Percentiles rank a stretch among this genome's conserved stretches.
phyloP scores from a whole-genome alignment of 2,888 invertebrate species.

The Metellina segmentata region DNA sequence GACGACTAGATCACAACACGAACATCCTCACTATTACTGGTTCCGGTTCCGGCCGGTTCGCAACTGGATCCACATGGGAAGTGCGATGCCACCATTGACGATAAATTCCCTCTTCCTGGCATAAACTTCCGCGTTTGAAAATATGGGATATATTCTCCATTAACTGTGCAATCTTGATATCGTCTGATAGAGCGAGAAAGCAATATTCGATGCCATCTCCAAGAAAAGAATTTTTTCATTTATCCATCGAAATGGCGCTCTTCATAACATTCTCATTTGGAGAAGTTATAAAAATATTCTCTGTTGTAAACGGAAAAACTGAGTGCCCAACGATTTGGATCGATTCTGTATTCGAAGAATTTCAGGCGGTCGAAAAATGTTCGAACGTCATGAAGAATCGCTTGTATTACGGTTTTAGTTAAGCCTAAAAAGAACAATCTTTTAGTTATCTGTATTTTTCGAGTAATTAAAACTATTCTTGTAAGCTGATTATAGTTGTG shows the following conservation, averaged over 20 bases:
- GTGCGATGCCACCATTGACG: constrained; percentile 68
- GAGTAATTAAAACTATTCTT: too few relatives aligned
- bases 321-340: too few relatives aligned
- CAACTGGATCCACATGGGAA: constrained; percentile 71
- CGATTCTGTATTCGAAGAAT: too few relatives aligned
- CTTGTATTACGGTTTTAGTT: too few relatives aligned
- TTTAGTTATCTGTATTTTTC: too few relatives aligned
- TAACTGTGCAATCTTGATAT: background rate
- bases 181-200: background rate
- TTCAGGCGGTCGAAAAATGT: too few relatives aligned
- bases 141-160: background rate
- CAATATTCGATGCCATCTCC: background rate
- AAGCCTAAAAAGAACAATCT: too few relatives aligned
- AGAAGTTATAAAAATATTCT: background rate
- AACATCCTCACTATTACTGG: constrained; percentile 43
- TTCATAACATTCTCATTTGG: background rate
- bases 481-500: too few relatives aligned
- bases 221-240: background rate
- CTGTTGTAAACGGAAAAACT: too few relatives aligned
- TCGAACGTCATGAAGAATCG: too few relatives aligned
- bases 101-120: background rate
- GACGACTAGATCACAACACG: constrained; percentile 57
- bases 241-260: background rate
- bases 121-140: background rate
- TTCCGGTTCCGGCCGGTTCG: constrained; percentile 53